Conservation (phyloP, 1,140 invertebrate species). For the Panonychus citri region DNA sequence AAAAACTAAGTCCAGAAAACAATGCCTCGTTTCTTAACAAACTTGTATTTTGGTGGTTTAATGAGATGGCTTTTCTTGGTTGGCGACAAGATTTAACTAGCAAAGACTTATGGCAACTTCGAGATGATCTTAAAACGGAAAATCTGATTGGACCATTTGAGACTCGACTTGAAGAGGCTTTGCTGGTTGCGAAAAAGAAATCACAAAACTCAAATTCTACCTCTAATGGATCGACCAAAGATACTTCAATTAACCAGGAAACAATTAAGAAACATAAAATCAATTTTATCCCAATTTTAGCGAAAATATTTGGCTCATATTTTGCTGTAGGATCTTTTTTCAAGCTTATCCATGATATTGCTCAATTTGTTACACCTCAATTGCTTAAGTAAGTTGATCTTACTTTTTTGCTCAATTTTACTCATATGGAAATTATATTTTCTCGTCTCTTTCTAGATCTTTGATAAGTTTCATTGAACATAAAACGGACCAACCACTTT, state of each 20-base stretch:
- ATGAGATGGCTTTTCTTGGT: conserved; percentile 21
- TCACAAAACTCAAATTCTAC: not conserved
- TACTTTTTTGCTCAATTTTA: conserved; percentile 6
- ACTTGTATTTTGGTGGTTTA: conserved; percentile 78
- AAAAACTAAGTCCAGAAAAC: conserved; percentile 38
- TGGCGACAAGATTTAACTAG: conserved; percentile 1
- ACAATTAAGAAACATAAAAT: not conserved
- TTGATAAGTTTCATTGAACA: not conserved
- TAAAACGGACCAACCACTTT: not conserved
- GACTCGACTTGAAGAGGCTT: not conserved
- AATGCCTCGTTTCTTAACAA: conserved; percentile 64
- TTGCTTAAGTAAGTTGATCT: conserved; percentile 13
- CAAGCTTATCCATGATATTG: conserved; percentile 53
- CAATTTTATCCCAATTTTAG: conserved; percentile 23
- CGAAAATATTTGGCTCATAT: conserved; percentile 39
- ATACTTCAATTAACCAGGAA: not conserved
- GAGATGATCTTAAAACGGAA: conserved; percentile 41
- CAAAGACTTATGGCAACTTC: conserved; percentile 1
- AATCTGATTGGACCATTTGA: not conserved
- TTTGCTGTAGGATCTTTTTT: conserved; percentile 52
- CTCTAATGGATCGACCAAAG: not conserved
- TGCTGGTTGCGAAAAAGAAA: not conserved
- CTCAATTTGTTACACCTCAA: conserved; percentile 78
- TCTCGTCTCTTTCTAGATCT: not conserved
- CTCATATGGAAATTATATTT: not conserved